Evolutionary conservation across 1,140 invertebrate genomes (phyloP).

Genomic region (Listronotus bonariensis): DNA sequence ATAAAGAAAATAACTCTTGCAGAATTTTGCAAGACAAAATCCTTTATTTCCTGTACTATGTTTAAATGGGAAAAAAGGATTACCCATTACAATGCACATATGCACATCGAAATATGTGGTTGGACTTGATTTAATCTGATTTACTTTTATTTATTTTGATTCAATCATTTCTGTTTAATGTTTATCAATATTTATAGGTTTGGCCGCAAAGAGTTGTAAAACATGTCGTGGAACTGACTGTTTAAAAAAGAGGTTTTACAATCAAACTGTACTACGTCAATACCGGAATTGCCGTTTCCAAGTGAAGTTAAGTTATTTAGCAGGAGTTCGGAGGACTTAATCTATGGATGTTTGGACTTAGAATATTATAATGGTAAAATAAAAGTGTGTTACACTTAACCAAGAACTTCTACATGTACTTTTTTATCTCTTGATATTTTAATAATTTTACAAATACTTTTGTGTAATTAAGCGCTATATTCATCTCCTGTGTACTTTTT

Average conservation of each 20-base stretch:
- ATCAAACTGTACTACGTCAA: not conserved
- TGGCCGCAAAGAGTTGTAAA: constrained; percentile 4
- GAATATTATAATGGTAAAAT: constrained; percentile 19
- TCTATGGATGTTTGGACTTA: constrained; percentile 20
- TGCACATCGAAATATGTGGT: too few relatives aligned
- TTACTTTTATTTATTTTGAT: too few relatives aligned
- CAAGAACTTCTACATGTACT: not conserved
- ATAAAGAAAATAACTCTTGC: too few relatives aligned
- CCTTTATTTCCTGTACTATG: too few relatives aligned
- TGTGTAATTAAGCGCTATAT: too few relatives aligned
- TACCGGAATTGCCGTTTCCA: constrained; percentile 14
- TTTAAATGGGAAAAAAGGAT: too few relatives aligned
- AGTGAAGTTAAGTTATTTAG: not conserved
- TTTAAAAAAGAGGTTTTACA: not conserved
- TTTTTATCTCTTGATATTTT: not conserved
- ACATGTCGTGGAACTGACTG: constrained; percentile 15
- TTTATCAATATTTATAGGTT: constrained; percentile 8
- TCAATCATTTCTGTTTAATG: too few relatives aligned
- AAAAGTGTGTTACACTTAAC: not conserved
- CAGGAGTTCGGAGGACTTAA: not conserved
- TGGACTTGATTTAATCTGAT: too few relatives aligned
- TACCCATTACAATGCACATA: too few relatives aligned
- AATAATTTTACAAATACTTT: too few relatives aligned
- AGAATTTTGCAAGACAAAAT: too few relatives aligned
- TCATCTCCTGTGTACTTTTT: too few relatives aligned